Evolutionary conservation across 2,888 invertebrate species (phyloP).

Genomic region (Punctoribates punctum): DNA sequence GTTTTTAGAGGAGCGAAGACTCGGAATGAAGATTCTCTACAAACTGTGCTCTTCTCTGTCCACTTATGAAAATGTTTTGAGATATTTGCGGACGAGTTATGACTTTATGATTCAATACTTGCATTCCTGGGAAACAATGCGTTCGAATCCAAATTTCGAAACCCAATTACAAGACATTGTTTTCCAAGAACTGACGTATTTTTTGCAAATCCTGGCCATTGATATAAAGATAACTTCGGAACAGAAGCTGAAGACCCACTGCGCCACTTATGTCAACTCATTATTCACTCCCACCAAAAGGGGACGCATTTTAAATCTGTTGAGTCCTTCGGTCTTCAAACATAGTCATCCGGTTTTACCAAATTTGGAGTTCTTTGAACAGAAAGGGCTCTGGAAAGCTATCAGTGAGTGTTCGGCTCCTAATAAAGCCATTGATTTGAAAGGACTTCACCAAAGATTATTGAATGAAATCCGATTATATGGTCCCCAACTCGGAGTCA

Average conservation of each 20-base stretch:
- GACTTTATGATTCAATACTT: conserved; percentile 43
- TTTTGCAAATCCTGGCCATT: conserved; percentile 43
- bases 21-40: conserved; percentile 44
- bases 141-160: background rate
- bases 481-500: conserved; percentile 42
- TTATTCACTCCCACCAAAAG: conserved; percentile 42
- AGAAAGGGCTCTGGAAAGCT: conserved; percentile 44
- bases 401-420: conserved; percentile 35
- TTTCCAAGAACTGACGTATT: conserved; percentile 43
- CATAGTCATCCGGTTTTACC: conserved; percentile 42
- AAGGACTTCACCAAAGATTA: conserved; percentile 42
- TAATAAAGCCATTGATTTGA: conserved; percentile 41
- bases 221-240: conserved; percentile 44
- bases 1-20: conserved; percentile 39
- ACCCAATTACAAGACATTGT: conserved; percentile 10
- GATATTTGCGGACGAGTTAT: conserved; percentile 45
- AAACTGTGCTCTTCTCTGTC: conserved; percentile 40
- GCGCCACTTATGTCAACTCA: conserved; percentile 39
- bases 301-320: conserved; percentile 34
- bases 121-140: conserved; percentile 38
- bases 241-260: conserved; percentile 42
- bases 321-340: conserved; percentile 37
- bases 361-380: conserved; percentile 44
- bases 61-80: conserved; percentile 39
- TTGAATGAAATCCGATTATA: conserved; percentile 41